These are phyloP conservation scores for Brienomyrus brachyistius DNA, from an alignment of 2,113 vertebrate species.

Conservation along the genomic window DNA sequence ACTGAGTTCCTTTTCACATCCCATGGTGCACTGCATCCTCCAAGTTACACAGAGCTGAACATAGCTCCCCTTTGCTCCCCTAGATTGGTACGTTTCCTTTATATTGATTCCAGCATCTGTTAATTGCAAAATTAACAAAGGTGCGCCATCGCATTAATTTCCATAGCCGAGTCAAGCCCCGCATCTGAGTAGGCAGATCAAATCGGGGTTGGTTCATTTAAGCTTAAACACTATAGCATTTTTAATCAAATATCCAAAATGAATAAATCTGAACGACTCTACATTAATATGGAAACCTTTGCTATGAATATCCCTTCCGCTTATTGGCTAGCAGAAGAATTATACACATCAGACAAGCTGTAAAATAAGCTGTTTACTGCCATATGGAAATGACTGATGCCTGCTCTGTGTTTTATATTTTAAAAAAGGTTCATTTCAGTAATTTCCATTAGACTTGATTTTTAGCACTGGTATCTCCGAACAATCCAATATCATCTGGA, in stretches of 20 bases:
- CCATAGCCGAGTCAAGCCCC: not conserved
- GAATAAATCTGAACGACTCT: not conserved
- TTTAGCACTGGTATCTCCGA: slow-evolving; percentile 2
- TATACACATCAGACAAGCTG: not conserved
- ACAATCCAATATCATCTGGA: slow-evolving; percentile 25
- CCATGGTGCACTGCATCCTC: not conserved
- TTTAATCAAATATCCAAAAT: slow-evolving; percentile 8
- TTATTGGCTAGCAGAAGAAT: not conserved
- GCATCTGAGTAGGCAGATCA: not conserved
- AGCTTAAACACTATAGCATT: not conserved
- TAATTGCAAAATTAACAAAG: not conserved
- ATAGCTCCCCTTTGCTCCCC: not conserved
- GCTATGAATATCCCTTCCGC: not conserved
- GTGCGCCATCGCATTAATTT: not conserved
- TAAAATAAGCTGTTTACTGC: not conserved
- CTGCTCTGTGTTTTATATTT: not conserved
- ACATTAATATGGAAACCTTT: slow-evolving; percentile 1
- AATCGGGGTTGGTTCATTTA: not conserved
- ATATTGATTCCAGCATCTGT: not conserved
- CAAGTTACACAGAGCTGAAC: not conserved
- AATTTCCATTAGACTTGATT: not conserved
- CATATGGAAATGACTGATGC: slow-evolving; percentile 6
- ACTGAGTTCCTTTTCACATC: not conserved
- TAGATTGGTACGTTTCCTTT: not conserved
- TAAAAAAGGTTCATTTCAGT: not conserved